These are phyloP conservation scores for Eulemur macaco DNA, from an alignment of 2,113 vertebrate species.

Conservation along the genomic window DNA sequence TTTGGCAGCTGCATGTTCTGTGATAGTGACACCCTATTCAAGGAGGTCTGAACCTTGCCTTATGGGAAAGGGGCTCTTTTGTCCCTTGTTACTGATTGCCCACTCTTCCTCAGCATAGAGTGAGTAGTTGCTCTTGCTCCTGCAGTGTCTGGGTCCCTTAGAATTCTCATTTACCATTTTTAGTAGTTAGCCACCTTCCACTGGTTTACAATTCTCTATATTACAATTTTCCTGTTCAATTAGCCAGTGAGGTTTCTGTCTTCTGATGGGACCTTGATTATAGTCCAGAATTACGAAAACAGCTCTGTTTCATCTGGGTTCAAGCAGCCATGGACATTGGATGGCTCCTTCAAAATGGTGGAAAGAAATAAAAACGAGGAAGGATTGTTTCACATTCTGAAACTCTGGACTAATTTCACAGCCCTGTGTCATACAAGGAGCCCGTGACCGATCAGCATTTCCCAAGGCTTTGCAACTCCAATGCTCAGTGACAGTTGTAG, in stretches of 20 bases:
- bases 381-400: slow-evolving; percentile 57
- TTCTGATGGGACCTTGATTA: neutral
- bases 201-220: neutral
- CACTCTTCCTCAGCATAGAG: neutral
- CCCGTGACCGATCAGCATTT: neutral
- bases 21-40: neutral
- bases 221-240: neutral
- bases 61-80: too few species aligned
- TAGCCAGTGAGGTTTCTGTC: neutral
- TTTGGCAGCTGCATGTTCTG: neutral
- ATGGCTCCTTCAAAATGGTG: slow-evolving; percentile 43
- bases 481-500: slow-evolving; percentile 67
- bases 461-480: slow-evolving; percentile 64
- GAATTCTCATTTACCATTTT: neutral
- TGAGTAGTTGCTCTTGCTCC: neutral
- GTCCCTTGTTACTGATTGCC: neutral
- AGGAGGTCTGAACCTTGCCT: neutral
- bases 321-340: slow-evolving; percentile 45
- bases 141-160: neutral
- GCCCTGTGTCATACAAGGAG: neutral
- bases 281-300: slow-evolving; percentile 59
- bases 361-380: neutral
- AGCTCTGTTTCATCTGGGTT: slow-evolving; percentile 40
- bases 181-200: neutral
- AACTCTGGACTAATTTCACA: slow-evolving; percentile 3